Percentiles rank a stretch among this genome's conserved stretches.
phyloP scores from a whole-genome alignment of 2,797 vertebrate species.

The Mus caroli region DNA sequence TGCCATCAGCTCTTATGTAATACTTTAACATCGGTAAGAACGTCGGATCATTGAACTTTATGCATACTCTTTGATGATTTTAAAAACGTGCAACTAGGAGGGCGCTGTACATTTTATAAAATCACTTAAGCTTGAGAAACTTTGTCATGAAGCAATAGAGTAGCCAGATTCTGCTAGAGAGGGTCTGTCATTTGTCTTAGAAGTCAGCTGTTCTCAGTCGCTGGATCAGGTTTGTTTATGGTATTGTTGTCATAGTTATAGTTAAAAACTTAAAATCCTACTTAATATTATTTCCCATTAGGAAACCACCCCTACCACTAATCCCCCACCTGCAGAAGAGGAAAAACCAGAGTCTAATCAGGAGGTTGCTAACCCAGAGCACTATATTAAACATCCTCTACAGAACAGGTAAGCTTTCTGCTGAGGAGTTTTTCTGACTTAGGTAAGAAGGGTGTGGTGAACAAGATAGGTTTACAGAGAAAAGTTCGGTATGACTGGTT shows the following conservation, averaged over 20 bases:
- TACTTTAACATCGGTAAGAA: conserved; percentile 55
- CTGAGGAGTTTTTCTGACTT: conserved; percentile 24
- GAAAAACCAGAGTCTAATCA: conserved; percentile 90
- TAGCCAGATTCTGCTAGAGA: neutral
- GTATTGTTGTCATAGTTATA: conserved; percentile 6
- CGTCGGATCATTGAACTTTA: neutral
- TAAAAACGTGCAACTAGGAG: conserved; percentile 7
- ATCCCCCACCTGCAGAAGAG: conserved; percentile 92
- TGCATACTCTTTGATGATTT: neutral
- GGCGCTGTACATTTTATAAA: neutral
- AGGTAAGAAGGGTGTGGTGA: neutral
- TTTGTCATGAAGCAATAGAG: conserved; percentile 24
- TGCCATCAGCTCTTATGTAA: neutral
- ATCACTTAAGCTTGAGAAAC: conserved; percentile 23
- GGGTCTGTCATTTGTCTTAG: neutral
- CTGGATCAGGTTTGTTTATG: conserved; percentile 46
- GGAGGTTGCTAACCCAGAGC: conserved; percentile 93
- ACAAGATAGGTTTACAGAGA: conserved; percentile 11
- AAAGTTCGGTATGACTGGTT: conserved; percentile 23
- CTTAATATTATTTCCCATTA: conserved; percentile 84
- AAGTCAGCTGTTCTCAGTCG: neutral
- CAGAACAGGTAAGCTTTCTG: conserved; percentile 94
- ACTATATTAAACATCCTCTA: conserved; percentile 97
- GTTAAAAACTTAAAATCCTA: conserved; percentile 64
- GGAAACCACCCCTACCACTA: conserved; percentile 93